Conservation (phyloP, 1,140 invertebrate species). For the Scaptomyza pallida region DNA sequence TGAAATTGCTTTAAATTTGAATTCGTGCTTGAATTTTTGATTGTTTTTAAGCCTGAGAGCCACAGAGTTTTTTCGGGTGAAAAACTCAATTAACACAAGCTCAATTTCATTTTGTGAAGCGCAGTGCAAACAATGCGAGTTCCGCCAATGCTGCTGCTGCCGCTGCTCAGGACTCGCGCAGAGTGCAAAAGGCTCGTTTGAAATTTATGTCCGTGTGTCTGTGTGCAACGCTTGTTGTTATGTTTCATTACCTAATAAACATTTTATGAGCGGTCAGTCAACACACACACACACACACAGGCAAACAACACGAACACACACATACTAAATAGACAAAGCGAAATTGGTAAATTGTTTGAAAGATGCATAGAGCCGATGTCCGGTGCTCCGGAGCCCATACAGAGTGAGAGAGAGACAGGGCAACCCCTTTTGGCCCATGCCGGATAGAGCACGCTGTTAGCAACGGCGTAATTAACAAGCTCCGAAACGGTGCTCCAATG, state of each 20-base stretch:
- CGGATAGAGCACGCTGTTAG: background rate
- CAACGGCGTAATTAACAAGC: slow-evolving; percentile 67
- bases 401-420: no score
- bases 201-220: slow-evolving; percentile 73
- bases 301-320: slow-evolving; percentile 20
- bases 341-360: slow-evolving; percentile 80
- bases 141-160: background rate
- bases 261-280: slow-evolving; percentile 69
- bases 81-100: slow-evolving; percentile 74
- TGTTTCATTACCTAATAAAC: slow-evolving; percentile 80
- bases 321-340: slow-evolving; percentile 10
- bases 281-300: slow-evolving; percentile 16
- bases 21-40: background rate
- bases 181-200: slow-evolving; percentile 64
- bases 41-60: background rate
- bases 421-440: background rate
- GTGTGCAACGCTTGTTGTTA: slow-evolving; percentile 61
- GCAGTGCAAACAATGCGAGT: slow-evolving; percentile 31
- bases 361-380: slow-evolving; percentile 54
- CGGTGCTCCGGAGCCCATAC: slow-evolving; percentile 33
- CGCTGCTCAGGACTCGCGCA: slow-evolving; percentile 22
- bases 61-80: slow-evolving; percentile 23
- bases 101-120: slow-evolving; percentile 42
- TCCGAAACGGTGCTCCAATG: slow-evolving; percentile 57
- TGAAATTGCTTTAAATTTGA: no score